Percentiles rank a stretch among this genome's conserved stretches.
Conservation (phyloP, 2,113 vertebrate genomes). For the Cynocephalus volans region DNA sequence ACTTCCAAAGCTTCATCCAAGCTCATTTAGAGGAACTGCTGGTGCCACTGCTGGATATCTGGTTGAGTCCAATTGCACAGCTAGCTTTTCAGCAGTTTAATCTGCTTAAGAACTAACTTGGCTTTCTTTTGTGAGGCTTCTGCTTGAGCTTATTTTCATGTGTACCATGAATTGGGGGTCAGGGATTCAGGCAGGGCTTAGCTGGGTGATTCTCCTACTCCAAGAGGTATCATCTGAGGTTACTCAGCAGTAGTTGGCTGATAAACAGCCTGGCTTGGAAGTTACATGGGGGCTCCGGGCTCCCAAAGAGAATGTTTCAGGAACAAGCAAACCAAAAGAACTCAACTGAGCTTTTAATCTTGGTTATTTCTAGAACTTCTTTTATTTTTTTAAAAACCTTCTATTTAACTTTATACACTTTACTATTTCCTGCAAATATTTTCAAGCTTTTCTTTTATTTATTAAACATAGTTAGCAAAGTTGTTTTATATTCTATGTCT, state of each 20-base stretch:
- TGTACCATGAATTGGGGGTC: neutral
- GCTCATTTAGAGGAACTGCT: neutral
- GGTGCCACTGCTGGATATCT: neutral
- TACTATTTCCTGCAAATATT: neutral
- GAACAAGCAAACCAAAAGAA: neutral
- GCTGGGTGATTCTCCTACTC: neutral
- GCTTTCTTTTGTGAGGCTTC: neutral
- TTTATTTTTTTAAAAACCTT: neutral
- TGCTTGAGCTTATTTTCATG: neutral
- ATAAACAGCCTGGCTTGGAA: neutral
- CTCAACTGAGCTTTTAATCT: neutral
- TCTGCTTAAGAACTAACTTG: neutral
- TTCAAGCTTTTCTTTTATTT: neutral
- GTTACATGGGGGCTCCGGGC: neutral
- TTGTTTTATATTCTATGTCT: neutral
- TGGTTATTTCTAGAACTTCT: neutral
- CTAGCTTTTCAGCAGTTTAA: neutral
- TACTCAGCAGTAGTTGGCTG: neutral
- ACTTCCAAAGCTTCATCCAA: neutral
- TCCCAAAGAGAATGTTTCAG: neutral
- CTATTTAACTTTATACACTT: neutral
- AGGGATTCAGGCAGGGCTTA: neutral
- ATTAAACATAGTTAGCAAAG: neutral
- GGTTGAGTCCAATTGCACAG: neutral
- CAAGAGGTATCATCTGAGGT: neutral